Conservation (phyloP, 2,888 invertebrate species). For the Drosophila atroscutellata region DNA sequence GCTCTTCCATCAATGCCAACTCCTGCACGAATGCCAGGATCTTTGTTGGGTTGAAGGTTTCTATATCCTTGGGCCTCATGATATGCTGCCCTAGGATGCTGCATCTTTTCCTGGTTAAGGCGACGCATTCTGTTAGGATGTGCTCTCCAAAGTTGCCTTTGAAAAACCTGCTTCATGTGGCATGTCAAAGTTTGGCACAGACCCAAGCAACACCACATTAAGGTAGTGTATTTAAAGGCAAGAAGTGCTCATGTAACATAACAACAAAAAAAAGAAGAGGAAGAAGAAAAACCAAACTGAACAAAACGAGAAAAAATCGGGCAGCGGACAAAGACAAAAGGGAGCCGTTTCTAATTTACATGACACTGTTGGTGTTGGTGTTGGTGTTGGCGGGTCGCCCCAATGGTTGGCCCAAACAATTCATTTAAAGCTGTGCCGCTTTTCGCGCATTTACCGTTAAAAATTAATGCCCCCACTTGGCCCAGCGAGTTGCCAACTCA, state of each 20-base stretch:
- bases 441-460: slow-evolving; percentile 82
- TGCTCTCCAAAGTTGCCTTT: neutral
- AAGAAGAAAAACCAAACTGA: neutral
- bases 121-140: too few species aligned
- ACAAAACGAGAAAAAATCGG: neutral
- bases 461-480: slow-evolving; percentile 80
- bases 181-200: neutral
- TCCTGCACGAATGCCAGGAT: too few species aligned
- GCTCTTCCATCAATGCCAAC: too few species aligned
- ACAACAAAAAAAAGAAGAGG: slow-evolving; percentile 26
- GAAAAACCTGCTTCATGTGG: neutral
- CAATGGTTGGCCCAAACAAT: slow-evolving; percentile 56
- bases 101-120: too few species aligned
- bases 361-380: slow-evolving; percentile 42
- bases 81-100: too few species aligned
- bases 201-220: neutral
- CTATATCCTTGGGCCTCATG: too few species aligned
- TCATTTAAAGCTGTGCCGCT: slow-evolving; percentile 70
- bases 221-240: slow-evolving; percentile 45
- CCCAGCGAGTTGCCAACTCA: slow-evolving; percentile 70
- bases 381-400: slow-evolving; percentile 2
- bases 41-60: too few species aligned
- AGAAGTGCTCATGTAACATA: slow-evolving; percentile 50
- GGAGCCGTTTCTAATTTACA: slow-evolving; percentile 78
- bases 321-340: slow-evolving; percentile 52